phyloP scores from a whole-genome alignment of 2,113 vertebrate species.

The Psittacus erithacus region DNA sequence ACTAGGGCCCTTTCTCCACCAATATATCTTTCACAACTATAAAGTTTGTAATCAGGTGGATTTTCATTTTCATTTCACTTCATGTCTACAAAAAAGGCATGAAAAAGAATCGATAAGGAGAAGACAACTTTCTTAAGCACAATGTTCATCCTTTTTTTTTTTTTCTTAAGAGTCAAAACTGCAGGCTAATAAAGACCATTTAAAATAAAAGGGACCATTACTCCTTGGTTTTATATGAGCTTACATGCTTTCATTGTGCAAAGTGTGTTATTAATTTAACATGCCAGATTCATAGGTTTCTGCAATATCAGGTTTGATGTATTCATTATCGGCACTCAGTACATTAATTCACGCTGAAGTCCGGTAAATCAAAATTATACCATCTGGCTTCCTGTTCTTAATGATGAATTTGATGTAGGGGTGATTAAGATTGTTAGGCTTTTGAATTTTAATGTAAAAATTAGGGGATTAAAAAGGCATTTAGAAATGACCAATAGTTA shows the following conservation, averaged over 20 bases:
- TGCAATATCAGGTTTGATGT: constrained; percentile 96
- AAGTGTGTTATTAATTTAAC: constrained; percentile 97
- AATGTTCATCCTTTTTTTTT: constrained; percentile 33
- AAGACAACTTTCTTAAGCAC: constrained; percentile 66
- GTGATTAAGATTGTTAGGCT: constrained; percentile 97
- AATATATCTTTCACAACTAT: background rate
- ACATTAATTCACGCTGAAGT: constrained; percentile 98
- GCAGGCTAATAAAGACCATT: constrained; percentile 83
- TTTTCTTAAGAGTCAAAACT: constrained; percentile 75
- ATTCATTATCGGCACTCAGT: constrained; percentile 94
- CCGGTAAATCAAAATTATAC: constrained; percentile 97
- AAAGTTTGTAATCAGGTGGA: background rate
- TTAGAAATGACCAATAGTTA: constrained; percentile 96
- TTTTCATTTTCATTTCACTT: constrained; percentile 37
- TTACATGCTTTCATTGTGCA: constrained; percentile 85
- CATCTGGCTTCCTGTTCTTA: constrained; percentile 98
- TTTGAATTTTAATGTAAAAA: constrained; percentile 98
- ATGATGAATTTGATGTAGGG: constrained; percentile 97
- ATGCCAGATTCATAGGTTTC: constrained; percentile 99
- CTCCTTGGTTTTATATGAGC: constrained; percentile 83
- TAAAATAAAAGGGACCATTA: constrained; percentile 86
- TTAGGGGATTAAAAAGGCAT: constrained; percentile 97
- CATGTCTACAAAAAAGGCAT: background rate
- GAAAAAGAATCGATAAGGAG: constrained; percentile 18
- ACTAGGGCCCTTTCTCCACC: background rate